Evolutionary conservation across 2,797 vertebrate genomes (phyloP).

Genomic region (Mus minutoides): DNA sequence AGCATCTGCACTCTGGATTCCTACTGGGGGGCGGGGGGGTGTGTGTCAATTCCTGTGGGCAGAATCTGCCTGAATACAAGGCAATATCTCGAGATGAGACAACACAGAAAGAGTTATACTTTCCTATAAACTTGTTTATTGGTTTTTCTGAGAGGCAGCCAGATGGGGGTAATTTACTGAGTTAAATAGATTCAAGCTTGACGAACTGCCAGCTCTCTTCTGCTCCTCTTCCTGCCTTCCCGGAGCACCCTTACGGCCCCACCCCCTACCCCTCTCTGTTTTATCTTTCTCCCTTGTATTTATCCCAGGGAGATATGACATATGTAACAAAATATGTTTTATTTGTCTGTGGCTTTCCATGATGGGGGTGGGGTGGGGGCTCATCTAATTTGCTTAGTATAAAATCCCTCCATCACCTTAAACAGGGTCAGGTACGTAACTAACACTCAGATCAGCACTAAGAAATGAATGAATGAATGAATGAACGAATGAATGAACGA

Average conservation of each 20-base stretch:
- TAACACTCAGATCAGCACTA: neutral
- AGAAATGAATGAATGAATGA: neutral
- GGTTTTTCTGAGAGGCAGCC: constrained; percentile 72
- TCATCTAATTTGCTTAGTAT: neutral
- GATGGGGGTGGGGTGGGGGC: neutral
- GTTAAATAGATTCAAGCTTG: constrained; percentile 73
- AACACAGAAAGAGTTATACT: constrained; percentile 66
- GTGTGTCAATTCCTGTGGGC: constrained; percentile 48
- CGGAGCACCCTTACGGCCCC: neutral
- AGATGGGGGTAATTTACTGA: constrained; percentile 79
- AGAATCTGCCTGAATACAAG: constrained; percentile 42
- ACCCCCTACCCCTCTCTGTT: neutral
- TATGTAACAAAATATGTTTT: neutral
- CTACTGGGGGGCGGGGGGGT: neutral
- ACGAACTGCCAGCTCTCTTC: constrained; percentile 20
- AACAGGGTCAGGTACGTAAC: neutral
- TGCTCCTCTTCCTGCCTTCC: neutral
- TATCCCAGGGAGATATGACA: neutral
- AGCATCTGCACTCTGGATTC: neutral
- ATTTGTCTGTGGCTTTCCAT: constrained; percentile 6
- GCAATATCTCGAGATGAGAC: constrained; percentile 71
- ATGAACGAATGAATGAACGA: neutral
- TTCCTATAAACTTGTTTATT: constrained; percentile 69
- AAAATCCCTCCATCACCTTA: neutral
- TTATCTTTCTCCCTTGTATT: constrained; percentile 39